Evolutionary conservation across 2,888 invertebrate species (phyloP).

Genomic region (Polyommatus iphigenia): DNA sequence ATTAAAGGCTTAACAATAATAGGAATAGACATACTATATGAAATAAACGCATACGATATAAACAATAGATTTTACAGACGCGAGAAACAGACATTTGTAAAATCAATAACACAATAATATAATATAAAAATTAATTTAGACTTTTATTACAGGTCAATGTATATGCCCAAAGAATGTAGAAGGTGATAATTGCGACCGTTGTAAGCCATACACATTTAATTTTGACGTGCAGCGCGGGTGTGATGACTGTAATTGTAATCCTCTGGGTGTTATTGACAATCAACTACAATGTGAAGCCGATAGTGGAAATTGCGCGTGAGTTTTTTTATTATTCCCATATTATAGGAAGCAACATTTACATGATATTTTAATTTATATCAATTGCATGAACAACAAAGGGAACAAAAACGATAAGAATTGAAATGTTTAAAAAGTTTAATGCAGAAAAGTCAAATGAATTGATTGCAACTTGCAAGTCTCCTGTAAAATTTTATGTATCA

Average conservation of each 20-base stretch:
- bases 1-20: no score
- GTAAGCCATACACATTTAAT: conserved; percentile 93
- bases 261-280: conserved; percentile 87
- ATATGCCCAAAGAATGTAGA: conserved; percentile 95
- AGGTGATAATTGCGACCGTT: conserved; percentile 93
- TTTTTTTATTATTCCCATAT: conserved; percentile 37
- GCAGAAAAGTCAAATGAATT: neutral
- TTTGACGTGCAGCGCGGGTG: conserved; percentile 97
- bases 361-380: no score
- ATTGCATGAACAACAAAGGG: no score
- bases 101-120: no score
- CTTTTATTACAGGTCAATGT: conserved; percentile 83
- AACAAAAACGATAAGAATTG: no score
- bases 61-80: no score
- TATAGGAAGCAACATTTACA: neutral
- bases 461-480: neutral
- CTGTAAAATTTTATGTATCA: conserved; percentile 27
- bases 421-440: neutral
- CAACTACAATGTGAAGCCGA: conserved; percentile 92
- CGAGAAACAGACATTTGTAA: no score
- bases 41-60: no score
- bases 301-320: conserved; percentile 91
- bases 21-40: no score
- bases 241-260: conserved; percentile 95
- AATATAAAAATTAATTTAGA: neutral